Percentiles rank a stretch among this genome's conserved stretches.
phyloP scores from a whole-genome alignment of 2,113 vertebrate species.

The Hypomesus transpacificus region DNA sequence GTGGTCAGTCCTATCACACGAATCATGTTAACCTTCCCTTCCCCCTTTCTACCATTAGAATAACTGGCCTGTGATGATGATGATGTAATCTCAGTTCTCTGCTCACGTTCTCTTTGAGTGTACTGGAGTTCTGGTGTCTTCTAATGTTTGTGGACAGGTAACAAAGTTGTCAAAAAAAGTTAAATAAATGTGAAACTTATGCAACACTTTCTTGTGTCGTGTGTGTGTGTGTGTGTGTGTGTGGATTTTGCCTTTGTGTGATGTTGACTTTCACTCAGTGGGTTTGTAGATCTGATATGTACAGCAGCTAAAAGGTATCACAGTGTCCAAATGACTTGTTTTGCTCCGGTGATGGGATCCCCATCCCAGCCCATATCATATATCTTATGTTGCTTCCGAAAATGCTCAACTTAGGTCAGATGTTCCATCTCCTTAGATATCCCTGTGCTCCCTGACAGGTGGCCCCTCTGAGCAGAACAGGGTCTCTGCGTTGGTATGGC shows the following conservation, averaged over 20 bases:
- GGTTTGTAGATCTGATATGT: not conserved
- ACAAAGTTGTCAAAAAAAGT: constrained; percentile 69
- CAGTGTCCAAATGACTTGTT: no score
- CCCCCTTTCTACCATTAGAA: constrained; percentile 64
- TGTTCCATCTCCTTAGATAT: no score
- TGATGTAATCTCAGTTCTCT: constrained; percentile 63
- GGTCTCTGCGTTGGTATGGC: not conserved
- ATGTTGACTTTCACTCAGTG: not conserved
- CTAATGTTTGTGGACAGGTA: constrained; percentile 78
- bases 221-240: constrained; percentile 17
- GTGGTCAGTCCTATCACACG: constrained; percentile 65
- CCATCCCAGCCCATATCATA: not conserved
- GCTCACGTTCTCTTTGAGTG: constrained; percentile 70
- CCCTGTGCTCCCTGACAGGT: no score
- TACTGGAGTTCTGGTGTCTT: constrained; percentile 69
- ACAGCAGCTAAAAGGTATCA: no score
- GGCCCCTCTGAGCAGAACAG: not conserved
- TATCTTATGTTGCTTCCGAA: not conserved
- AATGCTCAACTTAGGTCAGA: no score
- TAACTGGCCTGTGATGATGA: constrained; percentile 50
- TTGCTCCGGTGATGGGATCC: no score
- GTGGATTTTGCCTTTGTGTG: not conserved
- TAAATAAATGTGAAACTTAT: constrained; percentile 81
- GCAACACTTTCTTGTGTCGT: constrained; percentile 47
- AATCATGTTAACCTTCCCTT: constrained; percentile 57